These are phyloP conservation scores for Mimas tiliae DNA, from an alignment of 2,888 invertebrate species.

Conservation along the genomic window DNA sequence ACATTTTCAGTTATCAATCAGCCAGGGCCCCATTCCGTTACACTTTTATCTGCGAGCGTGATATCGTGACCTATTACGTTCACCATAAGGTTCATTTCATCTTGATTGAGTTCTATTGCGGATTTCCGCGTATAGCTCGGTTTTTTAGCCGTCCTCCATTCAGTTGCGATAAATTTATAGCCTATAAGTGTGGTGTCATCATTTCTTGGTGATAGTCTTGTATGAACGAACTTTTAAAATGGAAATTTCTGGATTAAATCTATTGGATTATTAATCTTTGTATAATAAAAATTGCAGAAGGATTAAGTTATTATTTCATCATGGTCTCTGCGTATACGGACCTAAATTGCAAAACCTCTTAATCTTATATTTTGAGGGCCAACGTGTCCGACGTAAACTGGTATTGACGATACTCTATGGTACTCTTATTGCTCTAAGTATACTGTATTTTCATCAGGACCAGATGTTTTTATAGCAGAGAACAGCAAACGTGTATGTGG, in stretches of 20 bases:
- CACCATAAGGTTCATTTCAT: constrained; percentile 7
- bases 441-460: too few relatives aligned
- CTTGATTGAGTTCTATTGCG: background rate
- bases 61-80: background rate
- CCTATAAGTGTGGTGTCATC: background rate
- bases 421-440: too few relatives aligned
- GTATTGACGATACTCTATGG: too few relatives aligned
- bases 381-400: too few relatives aligned
- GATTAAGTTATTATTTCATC: too few relatives aligned
- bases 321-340: too few relatives aligned
- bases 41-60: background rate
- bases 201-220: background rate
- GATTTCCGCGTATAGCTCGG: constrained; percentile 11
- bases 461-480: too few relatives aligned
- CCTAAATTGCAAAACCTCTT: too few relatives aligned
- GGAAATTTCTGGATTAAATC: background rate
- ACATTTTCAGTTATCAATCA: constrained; percentile 14
- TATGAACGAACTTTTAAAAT: background rate
- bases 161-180: constrained; percentile 11
- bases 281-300: too few relatives aligned
- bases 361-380: too few relatives aligned
- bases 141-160: constrained; percentile 5
- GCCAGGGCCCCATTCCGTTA: constrained; percentile 3
- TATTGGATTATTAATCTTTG: too few relatives aligned
- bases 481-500: too few relatives aligned